These are phyloP conservation scores for Drosophila rufa DNA, from an alignment of 1,140 invertebrate species.

Conservation along the genomic window DNA sequence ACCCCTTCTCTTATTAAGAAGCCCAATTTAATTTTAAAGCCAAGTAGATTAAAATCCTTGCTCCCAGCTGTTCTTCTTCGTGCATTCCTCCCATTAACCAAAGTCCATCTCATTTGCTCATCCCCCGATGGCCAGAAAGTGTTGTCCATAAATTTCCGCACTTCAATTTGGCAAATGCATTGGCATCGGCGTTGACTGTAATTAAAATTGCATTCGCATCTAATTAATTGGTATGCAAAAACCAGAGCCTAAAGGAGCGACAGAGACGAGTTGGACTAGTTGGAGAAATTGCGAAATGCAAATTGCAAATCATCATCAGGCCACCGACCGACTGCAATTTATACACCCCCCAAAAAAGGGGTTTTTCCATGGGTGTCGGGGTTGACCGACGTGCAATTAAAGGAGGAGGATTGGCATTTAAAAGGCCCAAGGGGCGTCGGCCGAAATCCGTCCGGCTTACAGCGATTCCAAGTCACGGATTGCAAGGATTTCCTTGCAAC, in stretches of 20 bases:
- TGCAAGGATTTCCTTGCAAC: constrained; percentile 59
- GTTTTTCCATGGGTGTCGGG: constrained; percentile 11
- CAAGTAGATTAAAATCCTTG: background rate
- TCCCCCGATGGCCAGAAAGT: background rate
- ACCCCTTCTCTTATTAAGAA: too few species aligned
- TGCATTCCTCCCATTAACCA: background rate
- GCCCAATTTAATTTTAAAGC: background rate
- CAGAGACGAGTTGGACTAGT: constrained; percentile 46
- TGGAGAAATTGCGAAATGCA: constrained; percentile 74
- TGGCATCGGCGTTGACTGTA: constrained; percentile 61
- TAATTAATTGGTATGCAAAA: constrained; percentile 85
- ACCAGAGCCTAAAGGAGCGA: constrained; percentile 40
- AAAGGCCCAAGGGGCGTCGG: constrained; percentile 65
- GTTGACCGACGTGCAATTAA: constrained; percentile 61
- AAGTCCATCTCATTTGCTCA: constrained; percentile 20
- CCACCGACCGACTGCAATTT: constrained; percentile 39
- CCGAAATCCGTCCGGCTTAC: constrained; percentile 56
- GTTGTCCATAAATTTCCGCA: constrained; percentile 69
- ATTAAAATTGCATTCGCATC: constrained; percentile 85
- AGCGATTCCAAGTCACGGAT: constrained; percentile 61
- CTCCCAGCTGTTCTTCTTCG: background rate
- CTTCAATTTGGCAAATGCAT: constrained; percentile 76
- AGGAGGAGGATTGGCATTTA: constrained; percentile 55
- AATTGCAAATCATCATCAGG: constrained; percentile 56
- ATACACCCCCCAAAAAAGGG: constrained; percentile 21